These are phyloP conservation scores for Panopea generosa DNA, from an alignment of 2,888 invertebrate genomes.

Conservation along the genomic window DNA sequence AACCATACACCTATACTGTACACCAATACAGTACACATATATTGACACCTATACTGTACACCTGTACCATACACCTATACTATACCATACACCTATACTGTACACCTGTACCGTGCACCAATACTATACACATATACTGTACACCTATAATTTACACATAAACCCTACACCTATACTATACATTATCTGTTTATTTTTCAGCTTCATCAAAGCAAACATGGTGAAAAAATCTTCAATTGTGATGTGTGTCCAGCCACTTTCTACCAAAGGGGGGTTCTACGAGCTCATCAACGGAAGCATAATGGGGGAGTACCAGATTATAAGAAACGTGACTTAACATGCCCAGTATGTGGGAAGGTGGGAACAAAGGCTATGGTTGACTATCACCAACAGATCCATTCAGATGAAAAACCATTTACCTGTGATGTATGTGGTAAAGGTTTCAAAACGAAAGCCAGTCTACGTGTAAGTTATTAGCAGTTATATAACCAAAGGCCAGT, in stretches of 20 bases:
- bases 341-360: conserved; percentile 49
- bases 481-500: no score
- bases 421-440: conserved; percentile 55
- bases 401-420: conserved; percentile 17
- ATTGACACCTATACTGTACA: no score
- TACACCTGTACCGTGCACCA: no score
- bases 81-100: no score
- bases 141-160: no score
- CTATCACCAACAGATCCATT: conserved; percentile 50
- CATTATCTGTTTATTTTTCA: no score
- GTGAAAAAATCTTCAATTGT: conserved; percentile 50
- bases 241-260: conserved; percentile 48
- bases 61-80: no score
- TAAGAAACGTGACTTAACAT: conserved; percentile 26
- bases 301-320: neutral
- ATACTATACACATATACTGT: no score
- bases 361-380: conserved; percentile 30
- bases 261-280: conserved; percentile 37
- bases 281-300: conserved; percentile 23
- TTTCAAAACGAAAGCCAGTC: conserved; percentile 40
- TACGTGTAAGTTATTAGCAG: conserved; percentile 28
- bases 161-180: no score
- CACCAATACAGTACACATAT: no score
- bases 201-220: conserved; percentile 46
- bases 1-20: no score